Evolutionary conservation across 1,140 invertebrate species (phyloP).

Genomic region (Drosophila athabasca): DNA sequence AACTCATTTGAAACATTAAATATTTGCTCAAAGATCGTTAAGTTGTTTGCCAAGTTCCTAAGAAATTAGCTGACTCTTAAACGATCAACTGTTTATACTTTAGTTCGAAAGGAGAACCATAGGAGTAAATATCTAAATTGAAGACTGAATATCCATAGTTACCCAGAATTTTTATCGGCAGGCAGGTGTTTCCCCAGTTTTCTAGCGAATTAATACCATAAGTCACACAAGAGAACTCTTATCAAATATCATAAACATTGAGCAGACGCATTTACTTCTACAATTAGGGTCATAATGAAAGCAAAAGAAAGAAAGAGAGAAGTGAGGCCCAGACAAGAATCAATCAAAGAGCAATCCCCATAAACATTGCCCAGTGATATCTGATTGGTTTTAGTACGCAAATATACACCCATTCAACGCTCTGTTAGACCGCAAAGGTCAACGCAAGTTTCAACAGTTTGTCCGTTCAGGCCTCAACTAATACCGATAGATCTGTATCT

Average conservation of each 20-base stretch:
- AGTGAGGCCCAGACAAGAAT: conserved; percentile 10
- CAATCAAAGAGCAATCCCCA: conserved; percentile 25
- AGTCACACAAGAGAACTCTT: conserved; percentile 3
- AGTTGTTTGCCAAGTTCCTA: no score
- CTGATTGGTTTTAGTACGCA: conserved; percentile 20
- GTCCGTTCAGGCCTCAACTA: no score
- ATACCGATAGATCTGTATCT: conserved; percentile 6
- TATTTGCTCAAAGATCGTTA: no score
- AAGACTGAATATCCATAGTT: neutral
- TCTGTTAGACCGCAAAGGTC: conserved; percentile 42
- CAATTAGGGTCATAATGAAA: neutral
- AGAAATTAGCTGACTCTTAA: no score
- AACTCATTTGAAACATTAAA: no score
- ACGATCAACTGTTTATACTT: no score
- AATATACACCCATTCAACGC: conserved; percentile 10
- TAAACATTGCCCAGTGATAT: conserved; percentile 9
- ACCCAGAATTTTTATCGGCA: conserved; percentile 4
- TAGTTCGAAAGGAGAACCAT: no score
- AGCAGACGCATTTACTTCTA: conserved; percentile 4
- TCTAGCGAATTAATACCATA: conserved; percentile 14
- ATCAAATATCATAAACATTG: conserved; percentile 7
- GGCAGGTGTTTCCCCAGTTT: neutral
- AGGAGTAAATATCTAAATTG: conserved; percentile 1
- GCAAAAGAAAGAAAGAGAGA: conserved; percentile 11
- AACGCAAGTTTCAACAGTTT: neutral